These are phyloP conservation scores for Papilio helenus DNA, from an alignment of 1,140 invertebrate genomes.

Conservation along the genomic window DNA sequence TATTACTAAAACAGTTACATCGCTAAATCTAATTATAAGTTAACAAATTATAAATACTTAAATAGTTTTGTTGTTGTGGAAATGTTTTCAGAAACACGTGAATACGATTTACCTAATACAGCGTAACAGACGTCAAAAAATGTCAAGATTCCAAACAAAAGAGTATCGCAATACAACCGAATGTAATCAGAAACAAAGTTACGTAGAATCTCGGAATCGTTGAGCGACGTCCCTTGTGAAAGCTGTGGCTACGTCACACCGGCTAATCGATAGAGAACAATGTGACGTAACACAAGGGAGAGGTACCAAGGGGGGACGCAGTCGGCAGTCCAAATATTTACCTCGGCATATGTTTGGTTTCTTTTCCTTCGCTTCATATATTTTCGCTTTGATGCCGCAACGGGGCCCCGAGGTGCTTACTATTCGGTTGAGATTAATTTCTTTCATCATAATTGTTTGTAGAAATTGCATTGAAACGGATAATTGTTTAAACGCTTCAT, in stretches of 20 bases:
- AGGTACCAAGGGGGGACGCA: slow-evolving; percentile 46
- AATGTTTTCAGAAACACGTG: not conserved
- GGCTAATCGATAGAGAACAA: slow-evolving; percentile 80
- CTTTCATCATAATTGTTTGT: slow-evolving; percentile 47
- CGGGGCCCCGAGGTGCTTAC: slow-evolving; percentile 65
- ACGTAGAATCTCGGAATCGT: slow-evolving; percentile 29
- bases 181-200: slow-evolving; percentile 33
- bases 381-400: slow-evolving; percentile 78
- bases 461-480: not conserved
- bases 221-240: slow-evolving; percentile 61
- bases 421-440: slow-evolving; percentile 77
- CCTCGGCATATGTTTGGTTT: slow-evolving; percentile 79
- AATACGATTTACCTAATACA: not conserved
- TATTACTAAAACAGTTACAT: slow-evolving; percentile 39
- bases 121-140: slow-evolving; percentile 7
- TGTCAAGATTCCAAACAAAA: slow-evolving; percentile 21
- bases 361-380: slow-evolving; percentile 79
- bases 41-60: not conserved
- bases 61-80: not conserved
- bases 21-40: not conserved
- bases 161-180: not conserved
- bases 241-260: slow-evolving; percentile 62
- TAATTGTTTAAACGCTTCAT: not conserved
- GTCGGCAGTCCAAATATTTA: slow-evolving; percentile 75
- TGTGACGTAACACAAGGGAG: slow-evolving; percentile 71